Percentiles rank a stretch among this genome's conserved stretches.
Evolutionary conservation across 2,888 invertebrate species (phyloP).

Genomic region (Spilarctia lutea): DNA sequence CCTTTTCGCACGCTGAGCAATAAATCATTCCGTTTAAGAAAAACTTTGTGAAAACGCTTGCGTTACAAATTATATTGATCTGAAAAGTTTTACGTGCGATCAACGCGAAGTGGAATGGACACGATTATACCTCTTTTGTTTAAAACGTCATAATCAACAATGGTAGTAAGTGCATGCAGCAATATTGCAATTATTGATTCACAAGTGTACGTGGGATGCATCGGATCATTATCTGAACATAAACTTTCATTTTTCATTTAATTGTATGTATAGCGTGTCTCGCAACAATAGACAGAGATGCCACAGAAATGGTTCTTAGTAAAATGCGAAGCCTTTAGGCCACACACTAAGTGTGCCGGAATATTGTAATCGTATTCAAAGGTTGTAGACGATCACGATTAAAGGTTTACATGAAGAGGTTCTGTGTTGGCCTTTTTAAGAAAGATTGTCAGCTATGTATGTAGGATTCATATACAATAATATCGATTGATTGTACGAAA

Average conservation of each 20-base stretch:
- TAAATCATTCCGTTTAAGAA: conserved; percentile 45
- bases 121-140: conserved; percentile 30
- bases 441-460: no score
- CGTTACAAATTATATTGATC: conserved; percentile 40
- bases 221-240: conserved; percentile 43
- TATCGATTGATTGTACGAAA: no score
- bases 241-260: conserved; percentile 46
- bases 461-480: no score
- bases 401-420: no score
- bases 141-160: conserved; percentile 36
- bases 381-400: conserved; percentile 4
- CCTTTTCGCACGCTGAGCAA: conserved; percentile 28
- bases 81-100: conserved; percentile 37
- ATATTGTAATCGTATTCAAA: conserved; percentile 15
- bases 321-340: conserved; percentile 17
- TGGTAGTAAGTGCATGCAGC: conserved; percentile 37
- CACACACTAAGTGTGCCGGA: conserved; percentile 17
- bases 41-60: conserved; percentile 43
- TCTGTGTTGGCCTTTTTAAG: no score
- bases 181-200: conserved; percentile 44
- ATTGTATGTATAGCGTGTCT: conserved; percentile 27
- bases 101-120: conserved; percentile 24
- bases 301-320: conserved; percentile 20
- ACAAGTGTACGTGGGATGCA: conserved; percentile 42
- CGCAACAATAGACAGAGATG: conserved; percentile 34